These are phyloP conservation scores for Gastrophryne carolinensis DNA, from an alignment of 2,797 vertebrate species.

Conservation along the genomic window DNA sequence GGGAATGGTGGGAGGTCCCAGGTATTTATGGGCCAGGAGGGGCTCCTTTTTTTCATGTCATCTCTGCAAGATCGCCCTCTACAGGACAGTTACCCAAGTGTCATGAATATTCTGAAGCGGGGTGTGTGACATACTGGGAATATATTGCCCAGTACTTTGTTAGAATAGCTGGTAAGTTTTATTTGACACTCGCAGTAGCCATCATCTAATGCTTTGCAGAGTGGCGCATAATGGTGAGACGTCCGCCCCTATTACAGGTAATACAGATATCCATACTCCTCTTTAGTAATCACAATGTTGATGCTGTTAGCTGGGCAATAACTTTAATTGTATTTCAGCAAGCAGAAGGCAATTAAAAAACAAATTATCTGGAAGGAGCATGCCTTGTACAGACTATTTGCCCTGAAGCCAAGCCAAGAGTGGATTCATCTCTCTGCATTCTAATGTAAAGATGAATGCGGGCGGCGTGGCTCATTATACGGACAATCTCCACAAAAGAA, in stretches of 20 bases:
- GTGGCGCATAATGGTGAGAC: background rate
- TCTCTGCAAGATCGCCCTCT: no score
- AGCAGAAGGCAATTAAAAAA: conserved; percentile 78
- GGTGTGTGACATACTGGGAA: no score
- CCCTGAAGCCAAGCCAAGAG: conserved; percentile 73
- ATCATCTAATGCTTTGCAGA: background rate
- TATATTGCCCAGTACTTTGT: background rate
- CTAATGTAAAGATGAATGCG: conserved; percentile 70
- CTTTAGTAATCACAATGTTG: conserved; percentile 79
- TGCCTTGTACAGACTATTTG: conserved; percentile 69
- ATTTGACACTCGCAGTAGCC: background rate
- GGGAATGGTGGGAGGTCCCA: no score
- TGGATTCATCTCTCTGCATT: conserved; percentile 72
- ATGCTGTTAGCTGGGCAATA: conserved; percentile 79
- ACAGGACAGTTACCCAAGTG: no score
- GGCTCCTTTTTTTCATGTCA: no score
- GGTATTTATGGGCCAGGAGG: no score
- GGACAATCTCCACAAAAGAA: conserved; percentile 54
- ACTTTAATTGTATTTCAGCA: conserved; percentile 82
- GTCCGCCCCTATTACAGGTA: conserved; percentile 30
- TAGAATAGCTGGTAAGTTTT: background rate
- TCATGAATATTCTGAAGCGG: no score
- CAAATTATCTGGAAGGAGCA: conserved; percentile 78
- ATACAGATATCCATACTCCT: conserved; percentile 73
- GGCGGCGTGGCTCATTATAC: conserved; percentile 68